A percentile compares a stretch with the other conserved stretches of the same genome.
Evolutionary conservation across 2,797 vertebrate species (phyloP).

Genomic region (Sphaeramia orbicularis): DNA sequence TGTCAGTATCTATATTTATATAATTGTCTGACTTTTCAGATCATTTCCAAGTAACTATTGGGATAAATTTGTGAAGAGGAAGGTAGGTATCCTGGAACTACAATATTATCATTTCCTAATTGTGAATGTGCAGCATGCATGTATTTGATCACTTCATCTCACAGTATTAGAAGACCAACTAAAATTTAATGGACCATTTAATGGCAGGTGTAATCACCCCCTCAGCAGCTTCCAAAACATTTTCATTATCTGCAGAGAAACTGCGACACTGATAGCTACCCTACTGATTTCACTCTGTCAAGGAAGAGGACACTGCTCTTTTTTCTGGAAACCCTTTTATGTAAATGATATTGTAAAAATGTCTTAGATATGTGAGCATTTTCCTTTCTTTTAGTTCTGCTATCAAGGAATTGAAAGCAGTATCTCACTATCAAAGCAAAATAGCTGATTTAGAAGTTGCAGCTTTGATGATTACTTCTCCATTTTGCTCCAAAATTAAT

Average conservation of each 20-base stretch:
- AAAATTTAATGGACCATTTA: constrained; percentile 57
- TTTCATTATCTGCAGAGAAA: constrained; percentile 39
- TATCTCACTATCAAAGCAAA: too few species aligned
- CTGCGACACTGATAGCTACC: constrained; percentile 5
- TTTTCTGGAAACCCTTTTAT: not conserved
- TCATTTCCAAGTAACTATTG: constrained; percentile 88
- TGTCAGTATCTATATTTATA: not conserved
- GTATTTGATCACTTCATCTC: constrained; percentile 35
- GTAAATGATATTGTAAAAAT: too few species aligned
- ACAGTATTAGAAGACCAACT: constrained; percentile 46
- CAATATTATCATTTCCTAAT: not conserved
- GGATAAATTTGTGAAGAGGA: constrained; percentile 89
- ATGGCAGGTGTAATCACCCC: constrained; percentile 60
- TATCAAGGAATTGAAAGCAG: too few species aligned
- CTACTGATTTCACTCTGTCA: constrained; percentile 1
- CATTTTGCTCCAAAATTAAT: too few species aligned
- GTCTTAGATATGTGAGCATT: not conserved
- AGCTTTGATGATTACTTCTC: too few species aligned
- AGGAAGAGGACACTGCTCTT: not conserved
- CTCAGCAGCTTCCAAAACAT: constrained; percentile 23
- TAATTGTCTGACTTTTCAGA: constrained; percentile 68
- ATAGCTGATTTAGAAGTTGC: too few species aligned
- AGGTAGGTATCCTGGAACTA: constrained; percentile 68
- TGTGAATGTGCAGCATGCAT: constrained; percentile 25
- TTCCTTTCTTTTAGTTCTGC: not conserved